Evolutionary conservation across 2,797 vertebrate genomes (phyloP), one percentile per base, ranked within the genome.

Genomic region (Notamacropus eugenii): DNA sequence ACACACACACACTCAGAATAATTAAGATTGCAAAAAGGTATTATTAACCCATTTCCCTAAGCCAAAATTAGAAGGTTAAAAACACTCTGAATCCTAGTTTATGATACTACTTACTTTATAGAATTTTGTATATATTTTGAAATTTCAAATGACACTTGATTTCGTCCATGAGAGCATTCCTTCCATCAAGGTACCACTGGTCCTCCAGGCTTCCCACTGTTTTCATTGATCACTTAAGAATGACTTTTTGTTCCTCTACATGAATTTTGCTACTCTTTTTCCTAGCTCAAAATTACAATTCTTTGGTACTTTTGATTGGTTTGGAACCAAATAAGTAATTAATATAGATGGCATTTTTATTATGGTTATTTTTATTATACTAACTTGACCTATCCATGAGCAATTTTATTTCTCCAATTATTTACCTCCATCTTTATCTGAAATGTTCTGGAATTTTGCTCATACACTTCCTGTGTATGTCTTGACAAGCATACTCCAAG

Each of bases 81-180:
- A 87, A 46, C 19, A 82, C 1, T 24, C n/a, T 24, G 9, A 46
- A 22, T 19, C 40, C 22, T 22, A 50, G 8, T 50, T 46, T 27
- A 27, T 87, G 27, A 87, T 87, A 10, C 40, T 27, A 46, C 3
- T 46, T 46, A 27, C 9, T 9, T 24, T 82, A 91, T 92, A 57
- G 22, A 62, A 31, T 74, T 54, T 28, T 93, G 54, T 57, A 90
- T 74, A 55, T 58, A 94, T 92, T 93, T 96, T 93, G 19, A 52
- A 46, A 19, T 54, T 90, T 95, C 54, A 50, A 92, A 27, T 54
- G 52, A 0, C 28, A 56, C 34, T 28, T 54, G 40, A 8, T 92
- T 91, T 95, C 19, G 57, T 91, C 19, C 6, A 67, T 14, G 90
- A 82, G 3, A 27, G 9, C 11, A 46, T 87, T 87, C 9, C 22